A percentile compares a stretch with the other conserved stretches of the same genome.
Evolutionary conservation across 2,888 invertebrate genomes (phyloP).

Genomic region (Papilio elwesi): DNA sequence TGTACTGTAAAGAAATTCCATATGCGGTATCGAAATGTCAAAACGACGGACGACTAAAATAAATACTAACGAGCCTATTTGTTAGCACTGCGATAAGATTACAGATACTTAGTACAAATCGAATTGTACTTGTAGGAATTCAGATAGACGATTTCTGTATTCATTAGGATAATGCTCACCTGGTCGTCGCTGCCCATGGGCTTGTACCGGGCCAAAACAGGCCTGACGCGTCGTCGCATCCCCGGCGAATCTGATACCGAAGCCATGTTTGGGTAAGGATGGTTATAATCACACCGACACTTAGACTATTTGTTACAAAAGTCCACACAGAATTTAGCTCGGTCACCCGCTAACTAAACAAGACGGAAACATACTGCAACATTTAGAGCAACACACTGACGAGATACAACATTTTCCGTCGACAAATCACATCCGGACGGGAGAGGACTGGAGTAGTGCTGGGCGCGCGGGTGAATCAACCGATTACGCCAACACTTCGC

Average conservation of each 20-base stretch:
- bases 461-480: constrained; percentile 71
- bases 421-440: constrained; percentile 83
- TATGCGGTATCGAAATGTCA: neutral
- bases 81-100: constrained; percentile 44
- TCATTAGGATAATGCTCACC: constrained; percentile 56
- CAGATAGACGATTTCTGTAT: constrained; percentile 8
- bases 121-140: constrained; percentile 16
- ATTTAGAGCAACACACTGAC: constrained; percentile 69
- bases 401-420: constrained; percentile 81
- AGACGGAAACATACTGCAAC: constrained; percentile 77
- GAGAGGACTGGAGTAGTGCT: constrained; percentile 52
- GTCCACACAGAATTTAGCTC: constrained; percentile 46
- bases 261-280: constrained; percentile 58
- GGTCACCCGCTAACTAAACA: constrained; percentile 61
- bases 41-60: constrained; percentile 33
- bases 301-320: constrained; percentile 36
- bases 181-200: constrained; percentile 64
- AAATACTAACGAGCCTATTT: constrained; percentile 29
- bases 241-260: constrained; percentile 74
- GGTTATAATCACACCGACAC: constrained; percentile 33
- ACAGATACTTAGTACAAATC: constrained; percentile 32
- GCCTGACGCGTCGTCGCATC: constrained; percentile 71
- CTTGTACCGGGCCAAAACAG: constrained; percentile 75
- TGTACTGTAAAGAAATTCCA: constrained; percentile 25
- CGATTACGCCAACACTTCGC: constrained; percentile 64